phyloP scores from a whole-genome alignment of 2,797 vertebrate genomes.

The Catharus ustulatus region DNA sequence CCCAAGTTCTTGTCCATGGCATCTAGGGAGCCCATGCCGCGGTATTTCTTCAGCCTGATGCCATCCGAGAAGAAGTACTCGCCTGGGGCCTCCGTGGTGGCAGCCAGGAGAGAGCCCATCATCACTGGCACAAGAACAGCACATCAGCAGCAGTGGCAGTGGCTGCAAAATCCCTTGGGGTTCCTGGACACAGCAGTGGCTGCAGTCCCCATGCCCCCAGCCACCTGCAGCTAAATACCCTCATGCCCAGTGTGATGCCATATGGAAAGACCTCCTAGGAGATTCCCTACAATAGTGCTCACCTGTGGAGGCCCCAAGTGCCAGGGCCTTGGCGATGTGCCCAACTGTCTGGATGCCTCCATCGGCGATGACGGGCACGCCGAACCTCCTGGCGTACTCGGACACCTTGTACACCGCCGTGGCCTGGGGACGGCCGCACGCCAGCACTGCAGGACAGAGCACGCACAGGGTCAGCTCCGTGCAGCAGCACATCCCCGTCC shows the following conservation, averaged over 20 bases:
- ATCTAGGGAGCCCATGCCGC: slow-evolving; percentile 96
- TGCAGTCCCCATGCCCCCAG: accelerated
- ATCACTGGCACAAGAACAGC: slow-evolving; percentile 81
- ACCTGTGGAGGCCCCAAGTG: slow-evolving; percentile 96
- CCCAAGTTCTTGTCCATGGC: slow-evolving; percentile 99
- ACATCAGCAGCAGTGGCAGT: not conserved
- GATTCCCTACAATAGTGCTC: not conserved
- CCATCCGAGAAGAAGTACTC: slow-evolving; percentile 99
- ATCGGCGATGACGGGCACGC: slow-evolving; percentile 93
- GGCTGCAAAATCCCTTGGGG: not conserved
- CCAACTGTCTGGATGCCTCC: slow-evolving; percentile 96
- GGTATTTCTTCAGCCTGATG: slow-evolving; percentile 96
- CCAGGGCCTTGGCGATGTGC: slow-evolving; percentile 92
- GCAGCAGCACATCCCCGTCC: not conserved
- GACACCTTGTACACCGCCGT: slow-evolving; percentile 98
- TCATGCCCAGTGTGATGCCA: accelerated
- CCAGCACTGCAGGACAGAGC: slow-evolving; percentile 83
- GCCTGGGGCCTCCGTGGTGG: slow-evolving; percentile 94
- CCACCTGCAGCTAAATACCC: accelerated
- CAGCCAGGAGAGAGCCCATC: slow-evolving; percentile 98
- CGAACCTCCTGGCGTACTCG: slow-evolving; percentile 92
- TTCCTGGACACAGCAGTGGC: not conserved
- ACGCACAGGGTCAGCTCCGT: not conserved
- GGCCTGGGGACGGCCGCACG: slow-evolving; percentile 94
- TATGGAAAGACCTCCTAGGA: accelerated